A percentile compares a stretch with the other conserved stretches of the same genome.
These are phyloP conservation scores for Linurgus olivaceus DNA, from an alignment of 2,797 vertebrate species.

Conservation along the genomic window DNA sequence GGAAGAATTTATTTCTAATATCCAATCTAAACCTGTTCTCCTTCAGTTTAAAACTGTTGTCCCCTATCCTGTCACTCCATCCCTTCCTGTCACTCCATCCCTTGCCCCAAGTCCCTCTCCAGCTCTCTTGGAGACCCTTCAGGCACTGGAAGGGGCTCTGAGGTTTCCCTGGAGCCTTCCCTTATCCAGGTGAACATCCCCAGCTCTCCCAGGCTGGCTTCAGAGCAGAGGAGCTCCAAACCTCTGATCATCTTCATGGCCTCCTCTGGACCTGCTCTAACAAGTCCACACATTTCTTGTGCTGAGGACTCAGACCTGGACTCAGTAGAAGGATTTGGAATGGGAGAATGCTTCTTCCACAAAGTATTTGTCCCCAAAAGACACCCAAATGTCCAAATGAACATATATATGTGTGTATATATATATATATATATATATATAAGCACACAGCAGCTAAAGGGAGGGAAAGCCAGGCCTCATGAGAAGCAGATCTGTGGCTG, in stretches of 20 bases:
- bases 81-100: neutral
- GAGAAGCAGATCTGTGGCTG: neutral
- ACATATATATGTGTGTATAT: fast-evolving
- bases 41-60: neutral
- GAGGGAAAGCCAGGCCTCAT: neutral
- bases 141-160: neutral
- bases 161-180: neutral
- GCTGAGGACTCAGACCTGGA: neutral
- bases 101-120: neutral
- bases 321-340: neutral
- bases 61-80: neutral
- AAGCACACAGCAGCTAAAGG: neutral
- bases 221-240: neutral
- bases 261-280: neutral
- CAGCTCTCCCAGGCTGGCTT: neutral
- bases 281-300: neutral
- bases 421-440: too few species aligned
- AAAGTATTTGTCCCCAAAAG: neutral
- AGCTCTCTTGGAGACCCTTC: fast-evolving
- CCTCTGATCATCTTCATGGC: neutral
- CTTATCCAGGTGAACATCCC: fast-evolving
- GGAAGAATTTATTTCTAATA: neutral
- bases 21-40: neutral
- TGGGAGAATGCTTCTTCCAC: neutral
- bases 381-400: neutral